Conservation (phyloP, 2,888 invertebrate species). For the Brachylomia viminalis region DNA sequence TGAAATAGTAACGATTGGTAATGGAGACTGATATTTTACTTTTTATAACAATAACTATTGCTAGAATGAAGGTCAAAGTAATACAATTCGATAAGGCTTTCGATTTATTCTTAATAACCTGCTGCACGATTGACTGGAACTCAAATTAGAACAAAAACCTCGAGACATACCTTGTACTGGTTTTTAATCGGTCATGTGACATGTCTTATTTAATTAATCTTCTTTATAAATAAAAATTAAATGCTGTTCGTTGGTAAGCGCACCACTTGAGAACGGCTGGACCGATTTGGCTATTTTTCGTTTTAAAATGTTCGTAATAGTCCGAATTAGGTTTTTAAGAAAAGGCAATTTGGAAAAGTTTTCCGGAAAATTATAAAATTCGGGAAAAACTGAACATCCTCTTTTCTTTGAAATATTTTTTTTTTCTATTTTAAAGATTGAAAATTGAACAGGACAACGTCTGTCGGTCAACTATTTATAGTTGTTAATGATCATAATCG, state of each 20-base stretch:
- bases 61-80: slow-evolving; percentile 56
- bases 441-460: no score
- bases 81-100: slow-evolving; percentile 58
- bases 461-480: no score
- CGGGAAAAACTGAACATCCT: no score
- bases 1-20: slow-evolving; percentile 1
- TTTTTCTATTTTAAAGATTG: not conserved
- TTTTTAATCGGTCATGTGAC: slow-evolving; percentile 41
- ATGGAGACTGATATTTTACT: slow-evolving; percentile 18
- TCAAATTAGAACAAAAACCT: slow-evolving; percentile 45
- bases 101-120: slow-evolving; percentile 53
- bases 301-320: no score
- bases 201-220: slow-evolving; percentile 33
- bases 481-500: not conserved
- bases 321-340: no score
- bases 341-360: no score
- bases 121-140: slow-evolving; percentile 41
- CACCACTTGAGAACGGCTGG: no score
- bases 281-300: no score
- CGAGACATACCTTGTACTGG: slow-evolving; percentile 43
- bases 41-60: slow-evolving; percentile 40
- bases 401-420: no score
- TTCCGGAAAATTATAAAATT: no score
- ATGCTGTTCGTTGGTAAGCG: no score
- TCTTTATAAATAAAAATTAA: no score